Conservation (phyloP, 1,140 invertebrate genomes). For the Aradophagus sp. region DNA sequence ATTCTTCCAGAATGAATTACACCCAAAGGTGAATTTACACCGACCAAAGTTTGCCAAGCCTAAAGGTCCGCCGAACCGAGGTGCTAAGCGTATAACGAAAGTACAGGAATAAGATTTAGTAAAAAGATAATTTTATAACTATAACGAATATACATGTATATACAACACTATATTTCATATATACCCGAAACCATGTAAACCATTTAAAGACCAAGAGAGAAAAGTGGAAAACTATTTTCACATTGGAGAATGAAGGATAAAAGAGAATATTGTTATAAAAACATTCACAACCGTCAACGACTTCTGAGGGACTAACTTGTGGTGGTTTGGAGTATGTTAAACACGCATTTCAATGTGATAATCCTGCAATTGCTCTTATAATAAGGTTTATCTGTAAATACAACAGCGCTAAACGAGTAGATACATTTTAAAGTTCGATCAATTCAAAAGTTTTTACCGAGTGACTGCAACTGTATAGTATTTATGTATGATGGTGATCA, state of each 20-base stretch:
- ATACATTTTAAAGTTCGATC: conserved; percentile 44
- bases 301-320: conserved; percentile 21
- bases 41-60: conserved; percentile 95
- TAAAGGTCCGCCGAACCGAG: conserved; percentile 93
- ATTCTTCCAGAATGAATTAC: conserved; percentile 93
- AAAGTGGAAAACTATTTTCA: too few species aligned
- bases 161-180: conserved; percentile 22
- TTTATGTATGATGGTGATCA: conserved; percentile 20
- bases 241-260: too few species aligned
- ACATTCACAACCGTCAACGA: too few species aligned
- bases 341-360: conserved; percentile 45
- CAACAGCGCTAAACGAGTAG: conserved; percentile 11
- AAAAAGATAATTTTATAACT: too few species aligned
- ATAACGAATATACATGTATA: conserved; percentile 19
- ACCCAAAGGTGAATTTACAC: conserved; percentile 93
- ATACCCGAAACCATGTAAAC: conserved; percentile 14
- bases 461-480: conserved; percentile 28
- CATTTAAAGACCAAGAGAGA: too few species aligned
- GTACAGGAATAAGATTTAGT: conserved; percentile 70
- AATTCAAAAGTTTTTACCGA: conserved; percentile 33
- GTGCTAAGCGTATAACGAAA: conserved; percentile 92
- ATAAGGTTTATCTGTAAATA: conserved; percentile 32
- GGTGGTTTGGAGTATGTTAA: conserved; percentile 5
- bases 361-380: conserved; percentile 22
- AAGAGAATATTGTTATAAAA: too few species aligned